Evolutionary conservation across 2,797 vertebrate species (phyloP), one percentile per base, ranked within the genome.

Genomic region (Paedocypris micromegethes): DNA sequence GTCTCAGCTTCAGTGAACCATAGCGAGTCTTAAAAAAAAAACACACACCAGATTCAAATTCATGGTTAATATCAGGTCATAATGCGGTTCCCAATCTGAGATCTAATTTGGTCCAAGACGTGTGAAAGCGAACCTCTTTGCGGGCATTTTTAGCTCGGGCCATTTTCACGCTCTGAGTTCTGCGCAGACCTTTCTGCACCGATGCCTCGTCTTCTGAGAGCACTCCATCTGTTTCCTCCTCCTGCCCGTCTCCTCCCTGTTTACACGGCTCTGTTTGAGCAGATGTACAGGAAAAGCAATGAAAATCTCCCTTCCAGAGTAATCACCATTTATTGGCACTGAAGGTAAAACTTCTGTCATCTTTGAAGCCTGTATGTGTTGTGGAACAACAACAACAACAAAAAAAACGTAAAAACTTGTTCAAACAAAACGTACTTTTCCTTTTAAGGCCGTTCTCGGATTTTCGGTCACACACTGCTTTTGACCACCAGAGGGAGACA

Each of bases 111-210:
- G 23, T 23, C 23, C 23, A 23, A 23, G 23, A 23, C 47, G 37
- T 57, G 44, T 23, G 46, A 7, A 44, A 38, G 64, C 84, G 79
- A 79, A 84, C 92, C 88, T 93, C 91, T 85, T 90, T 93, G 56
- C 90, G 90, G 55, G 68, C 58, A 54, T 83, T 87, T 86, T 86
- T 92, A 2, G 73, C 84, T 84, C 92, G 91, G 74, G 90, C 81
- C 41, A 90, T 88, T 78, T 89, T 92, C 85, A 93, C 91, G 78
- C 92, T 93, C 78, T 93, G 92, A 6, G 92, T 86, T 82, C 92
- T 83, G 57, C 90, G 80, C 45, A 93, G 87, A 39, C 90, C 88
- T 75, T 86, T 91, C 62, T 90, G 87, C 66, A 81, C 67, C 64
- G 90, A 75, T 67, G 87, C 81, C 73, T 93, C 92, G 55, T 93